Base-by-base conservation (phyloP, 2,797 vertebrate species). In the Chromis chromis region DNA sequence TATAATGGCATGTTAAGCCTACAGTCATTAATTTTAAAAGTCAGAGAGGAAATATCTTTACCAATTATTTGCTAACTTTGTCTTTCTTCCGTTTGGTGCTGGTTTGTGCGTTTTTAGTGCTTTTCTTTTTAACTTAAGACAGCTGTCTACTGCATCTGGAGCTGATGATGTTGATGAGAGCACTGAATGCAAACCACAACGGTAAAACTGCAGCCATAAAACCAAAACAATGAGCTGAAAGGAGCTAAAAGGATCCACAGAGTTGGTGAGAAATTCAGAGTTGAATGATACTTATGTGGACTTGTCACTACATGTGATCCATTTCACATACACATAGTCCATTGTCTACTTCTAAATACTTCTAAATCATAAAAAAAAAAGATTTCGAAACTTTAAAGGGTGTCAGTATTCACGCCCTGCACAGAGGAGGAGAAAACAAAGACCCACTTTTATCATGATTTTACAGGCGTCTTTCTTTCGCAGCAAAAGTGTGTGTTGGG, bases 171-270 rank as follows among this genome's bases (percentile, higher is more conserved):
- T 42, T 16, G 14, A 19, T n/a, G n/a, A n/a, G n/a, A 60, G 24
- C 2, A 4, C 21, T 21, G 19, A 57, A 24, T 25, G 24, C 8
- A 8, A 17, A 56, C 13, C 22, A 22, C 33, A 33, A 33, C 8
- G 33, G 33, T 10, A 55, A 55, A 28, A 11, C 42, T 46, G 11
- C 5, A 5, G 44, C 22, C 25, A 13, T 55, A 52, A 70, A 75
- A 65, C 21, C 25, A 56, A 56, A 67, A 46, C 40, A 60, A 28
- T 6, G 19, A 56, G 13, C 27, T 33, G 27, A 22, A 52, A 60
- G 19, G 11, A 17, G 25, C 6, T 55, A 19, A 55, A 55, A 31
- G 8, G 53, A 14, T 10, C 27, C 53, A 28, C 17, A 3, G 27
- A 55, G 16, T 16, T 33, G 33, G 8, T 6, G 14, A 6, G 53